Evolutionary conservation across 2,113 vertebrate species (phyloP).

Genomic region (Fregetta grallaria): DNA sequence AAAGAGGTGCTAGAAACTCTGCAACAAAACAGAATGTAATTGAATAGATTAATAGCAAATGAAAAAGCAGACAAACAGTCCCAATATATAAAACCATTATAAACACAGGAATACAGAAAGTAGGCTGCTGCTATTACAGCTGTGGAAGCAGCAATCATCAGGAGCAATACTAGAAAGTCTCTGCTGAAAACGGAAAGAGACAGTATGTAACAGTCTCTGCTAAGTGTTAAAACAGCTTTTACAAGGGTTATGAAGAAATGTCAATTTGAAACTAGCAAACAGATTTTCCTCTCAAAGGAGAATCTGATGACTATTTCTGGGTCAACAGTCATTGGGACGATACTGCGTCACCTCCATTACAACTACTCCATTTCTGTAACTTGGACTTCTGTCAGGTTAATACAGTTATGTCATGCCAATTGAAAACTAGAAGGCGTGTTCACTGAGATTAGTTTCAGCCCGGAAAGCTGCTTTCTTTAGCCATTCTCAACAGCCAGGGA

Average conservation of each 20-base stretch:
- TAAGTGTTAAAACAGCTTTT: constrained; percentile 11
- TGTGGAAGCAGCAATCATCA: constrained; percentile 1
- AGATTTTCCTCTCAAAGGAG: not conserved
- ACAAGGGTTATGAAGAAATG: constrained; percentile 10
- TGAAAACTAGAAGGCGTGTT: not conserved
- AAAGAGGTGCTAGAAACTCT: constrained; percentile 37
- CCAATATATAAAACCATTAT: not conserved
- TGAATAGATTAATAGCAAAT: constrained; percentile 50
- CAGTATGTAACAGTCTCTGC: not conserved
- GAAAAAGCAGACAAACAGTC: constrained; percentile 5
- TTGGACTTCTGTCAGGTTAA: not conserved
- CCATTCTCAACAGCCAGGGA: not conserved
- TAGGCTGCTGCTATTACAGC: constrained; percentile 9
- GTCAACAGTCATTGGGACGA: not conserved
- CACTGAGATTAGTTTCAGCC: not conserved
- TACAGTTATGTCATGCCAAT: not conserved
- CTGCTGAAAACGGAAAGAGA: not conserved
- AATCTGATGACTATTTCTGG: not conserved
- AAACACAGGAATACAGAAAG: constrained; percentile 32
- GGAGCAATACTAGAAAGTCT: not conserved
- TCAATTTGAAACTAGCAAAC: not conserved
- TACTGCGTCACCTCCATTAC: not conserved
- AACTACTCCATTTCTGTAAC: not conserved
- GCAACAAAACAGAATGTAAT: constrained; percentile 32
- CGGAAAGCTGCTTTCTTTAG: not conserved